A percentile compares a stretch with the other conserved stretches of the same genome.
These are phyloP conservation scores for Himalopsyche kuldschensis DNA, from an alignment of 2,888 invertebrate species.

Conservation along the genomic window DNA sequence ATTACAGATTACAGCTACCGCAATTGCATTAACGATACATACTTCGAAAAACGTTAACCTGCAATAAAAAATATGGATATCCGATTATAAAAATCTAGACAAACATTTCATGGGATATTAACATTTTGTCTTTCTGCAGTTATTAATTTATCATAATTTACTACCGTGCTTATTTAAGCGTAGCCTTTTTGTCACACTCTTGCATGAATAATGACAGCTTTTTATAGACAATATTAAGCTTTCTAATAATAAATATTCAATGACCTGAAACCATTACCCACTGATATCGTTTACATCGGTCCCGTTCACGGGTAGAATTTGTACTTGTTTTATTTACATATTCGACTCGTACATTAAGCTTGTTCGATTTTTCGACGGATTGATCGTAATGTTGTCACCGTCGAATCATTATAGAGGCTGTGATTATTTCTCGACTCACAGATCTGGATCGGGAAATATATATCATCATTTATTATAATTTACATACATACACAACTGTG, in stretches of 20 bases:
- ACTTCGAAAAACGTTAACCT: too few relatives aligned
- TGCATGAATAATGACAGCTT: not conserved
- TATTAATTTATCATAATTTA: too few relatives aligned
- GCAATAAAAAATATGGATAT: too few relatives aligned
- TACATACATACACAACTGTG: too few relatives aligned
- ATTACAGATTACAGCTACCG: too few relatives aligned
- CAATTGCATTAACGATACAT: too few relatives aligned
- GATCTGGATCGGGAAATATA: not conserved
- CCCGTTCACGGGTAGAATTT: not conserved
- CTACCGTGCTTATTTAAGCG: not conserved
- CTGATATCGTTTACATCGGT: not conserved
- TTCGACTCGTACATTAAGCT: not conserved
- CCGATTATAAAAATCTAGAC: too few relatives aligned
- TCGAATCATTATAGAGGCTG: not conserved
- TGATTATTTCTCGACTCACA: not conserved
- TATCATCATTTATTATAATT: not conserved
- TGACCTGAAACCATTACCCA: not conserved
- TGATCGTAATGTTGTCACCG: not conserved
- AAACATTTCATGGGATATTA: too few relatives aligned
- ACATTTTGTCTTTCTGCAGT: too few relatives aligned
- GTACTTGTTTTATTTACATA: conserved; percentile 1
- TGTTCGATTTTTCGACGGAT: not conserved
- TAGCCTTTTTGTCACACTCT: not conserved
- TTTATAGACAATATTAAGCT: not conserved
- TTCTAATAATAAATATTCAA: not conserved